phyloP scores from a whole-genome alignment of 2,888 invertebrate species.

The Flexamia atlantica region DNA sequence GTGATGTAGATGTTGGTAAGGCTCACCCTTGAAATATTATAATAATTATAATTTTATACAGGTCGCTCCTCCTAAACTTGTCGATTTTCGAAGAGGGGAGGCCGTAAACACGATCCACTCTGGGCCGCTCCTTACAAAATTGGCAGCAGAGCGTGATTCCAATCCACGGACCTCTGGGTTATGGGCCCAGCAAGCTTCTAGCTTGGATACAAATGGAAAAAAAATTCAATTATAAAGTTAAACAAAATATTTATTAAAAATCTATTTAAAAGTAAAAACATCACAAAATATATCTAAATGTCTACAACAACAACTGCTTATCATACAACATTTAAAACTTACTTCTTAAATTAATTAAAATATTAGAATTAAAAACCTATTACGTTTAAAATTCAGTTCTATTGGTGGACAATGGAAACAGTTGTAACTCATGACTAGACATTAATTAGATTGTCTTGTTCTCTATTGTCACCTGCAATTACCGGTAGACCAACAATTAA shows the following conservation, averaged over 20 bases:
- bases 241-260: not conserved
- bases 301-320: not conserved
- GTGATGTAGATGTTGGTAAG: too few relatives aligned
- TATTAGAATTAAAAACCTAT: not conserved
- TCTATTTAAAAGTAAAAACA: not conserved
- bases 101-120: too few relatives aligned
- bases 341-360: not conserved
- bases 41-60: too few relatives aligned
- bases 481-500: slow-evolving; percentile 40
- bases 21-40: too few relatives aligned
- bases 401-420: not conserved
- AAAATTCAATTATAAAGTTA: not conserved
- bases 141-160: too few relatives aligned
- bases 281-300: not conserved
- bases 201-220: too few relatives aligned
- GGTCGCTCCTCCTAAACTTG: too few relatives aligned
- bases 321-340: not conserved
- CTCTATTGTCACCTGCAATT: slow-evolving; percentile 40
- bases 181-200: too few relatives aligned
- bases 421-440: slow-evolving; percentile 20
- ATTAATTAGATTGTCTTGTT: not conserved
- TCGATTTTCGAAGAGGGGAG: too few relatives aligned
- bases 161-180: too few relatives aligned
- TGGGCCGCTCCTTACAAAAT: too few relatives aligned
- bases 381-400: not conserved